These are phyloP conservation scores for Heliconius himera DNA, from an alignment of 1,140 invertebrate genomes.

Conservation along the genomic window DNA sequence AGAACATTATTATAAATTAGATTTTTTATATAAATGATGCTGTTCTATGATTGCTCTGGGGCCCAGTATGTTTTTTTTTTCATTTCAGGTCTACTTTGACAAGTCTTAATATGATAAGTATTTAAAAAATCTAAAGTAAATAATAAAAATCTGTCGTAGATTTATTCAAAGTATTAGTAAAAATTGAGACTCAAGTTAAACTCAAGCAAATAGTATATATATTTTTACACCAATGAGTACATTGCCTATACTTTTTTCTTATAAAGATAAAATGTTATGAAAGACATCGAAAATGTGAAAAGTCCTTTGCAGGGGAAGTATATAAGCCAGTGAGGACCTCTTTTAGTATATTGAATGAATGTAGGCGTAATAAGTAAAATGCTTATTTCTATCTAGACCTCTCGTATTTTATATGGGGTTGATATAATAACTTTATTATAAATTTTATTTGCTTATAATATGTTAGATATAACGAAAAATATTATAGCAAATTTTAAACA, in stretches of 20 bases:
- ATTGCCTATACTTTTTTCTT: neutral
- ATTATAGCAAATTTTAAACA: neutral
- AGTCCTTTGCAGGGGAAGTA: conserved; percentile 60
- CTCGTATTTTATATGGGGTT: conserved; percentile 10
- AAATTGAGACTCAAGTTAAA: neutral
- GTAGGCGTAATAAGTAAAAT: conserved; percentile 40
- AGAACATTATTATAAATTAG: too few species aligned
- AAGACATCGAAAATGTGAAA: conserved; percentile 63
- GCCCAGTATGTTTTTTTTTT: too few species aligned
- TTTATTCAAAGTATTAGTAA: too few species aligned
- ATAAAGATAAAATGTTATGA: conserved; percentile 52
- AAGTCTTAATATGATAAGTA: too few species aligned
- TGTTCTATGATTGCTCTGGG: too few species aligned
- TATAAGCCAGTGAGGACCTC: conserved; percentile 55
- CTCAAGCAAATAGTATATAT: neutral
- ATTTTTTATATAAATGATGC: too few species aligned
- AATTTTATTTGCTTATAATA: neutral
- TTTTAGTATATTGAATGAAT: conserved; percentile 58
- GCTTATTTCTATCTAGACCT: conserved; percentile 16
- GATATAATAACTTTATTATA: too few species aligned
- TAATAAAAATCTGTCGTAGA: too few species aligned
- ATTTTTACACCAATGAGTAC: neutral
- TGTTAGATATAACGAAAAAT: neutral
- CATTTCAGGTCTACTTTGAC: too few species aligned
- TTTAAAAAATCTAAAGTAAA: too few species aligned